Evolutionary conservation across 2,888 invertebrate genomes (phyloP), one percentile per base, ranked within the genome.

Genomic region (Synanthedon tipuliformis): DNA sequence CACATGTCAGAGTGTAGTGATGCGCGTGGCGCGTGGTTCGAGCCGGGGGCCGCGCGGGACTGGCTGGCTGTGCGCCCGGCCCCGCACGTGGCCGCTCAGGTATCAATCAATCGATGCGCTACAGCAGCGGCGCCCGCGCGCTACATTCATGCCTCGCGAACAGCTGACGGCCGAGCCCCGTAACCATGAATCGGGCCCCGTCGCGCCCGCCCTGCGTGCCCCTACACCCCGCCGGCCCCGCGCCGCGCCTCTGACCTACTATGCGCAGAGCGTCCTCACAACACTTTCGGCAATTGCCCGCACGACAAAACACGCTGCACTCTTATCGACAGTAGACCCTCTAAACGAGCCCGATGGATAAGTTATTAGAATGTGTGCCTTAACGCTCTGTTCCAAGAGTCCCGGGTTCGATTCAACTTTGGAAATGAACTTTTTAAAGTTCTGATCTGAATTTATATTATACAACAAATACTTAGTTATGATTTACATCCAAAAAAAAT

Each of bases 101-200:
- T 83, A 80, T 80, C 81, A 81, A 77, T 82, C 84, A 84, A 86
- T 85, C 83, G 83, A 83, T 83, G 83, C 69, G 75, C 67, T 66
- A 64, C 64, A 10, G 10, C 3, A 10, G 64, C 78, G 79, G 81
- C 81, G 76, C 70, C 81, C 80, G 80, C 80, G 78, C 51, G 34
- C 50, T 77, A 77, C 85, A 84, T 84, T 85, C 84, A 84, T 79
- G 76, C 69, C 73, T 70, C 68, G 76, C 66, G 76, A 86, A 85
- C 86, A 86, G 86, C 86, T 86, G 86, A 85, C 86, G 81, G 75
- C 73, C 75, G 73, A 73, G 69, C 71, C 73, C 79, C 75, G 83
- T 84, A 84, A 85, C 81, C 86, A 86, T 86, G 86, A 86, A 86
- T 86, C 78, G 81, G 73, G 66, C 62, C 62, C 68, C 60, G 62